Percentiles rank a stretch among this genome's conserved stretches.
These are phyloP conservation scores for Tenthredo distinguenda DNA, from an alignment of 2,888 invertebrate species.

Conservation along the genomic window DNA sequence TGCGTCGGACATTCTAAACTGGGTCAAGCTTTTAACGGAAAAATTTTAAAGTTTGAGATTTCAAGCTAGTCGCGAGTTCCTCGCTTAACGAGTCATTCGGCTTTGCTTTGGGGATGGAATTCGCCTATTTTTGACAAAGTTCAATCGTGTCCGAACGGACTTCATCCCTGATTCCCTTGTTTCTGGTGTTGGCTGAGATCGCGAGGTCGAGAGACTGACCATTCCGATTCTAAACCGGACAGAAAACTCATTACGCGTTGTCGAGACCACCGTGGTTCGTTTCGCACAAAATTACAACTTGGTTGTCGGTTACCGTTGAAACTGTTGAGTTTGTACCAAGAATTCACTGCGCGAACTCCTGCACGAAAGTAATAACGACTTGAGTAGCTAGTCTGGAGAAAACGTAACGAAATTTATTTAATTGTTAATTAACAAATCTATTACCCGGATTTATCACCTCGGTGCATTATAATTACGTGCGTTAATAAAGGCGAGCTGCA, in stretches of 20 bases:
- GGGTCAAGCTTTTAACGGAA: slow-evolving; percentile 17
- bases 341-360: background rate
- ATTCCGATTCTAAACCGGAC: background rate
- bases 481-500: background rate
- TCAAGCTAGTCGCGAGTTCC: background rate
- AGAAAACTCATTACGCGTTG: slow-evolving; percentile 7
- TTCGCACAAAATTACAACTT: slow-evolving; percentile 4
- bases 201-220: background rate
- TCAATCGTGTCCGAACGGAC: background rate
- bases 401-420: slow-evolving; percentile 67
- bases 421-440: slow-evolving; percentile 67
- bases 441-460: slow-evolving; percentile 56
- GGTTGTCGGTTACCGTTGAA: slow-evolving; percentile 8
- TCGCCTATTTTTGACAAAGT: background rate
- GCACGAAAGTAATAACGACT: slow-evolving; percentile 27
- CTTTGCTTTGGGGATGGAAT: background rate
- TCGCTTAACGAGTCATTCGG: background rate
- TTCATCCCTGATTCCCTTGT: background rate
- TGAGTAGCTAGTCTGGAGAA: slow-evolving; percentile 2
- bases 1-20: slow-evolving; percentile 19
- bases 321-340: background rate
- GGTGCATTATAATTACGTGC: background rate
- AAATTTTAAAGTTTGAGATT: background rate
- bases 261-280: background rate
- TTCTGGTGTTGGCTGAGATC: background rate